Evolutionary conservation across 2,113 vertebrate species (phyloP).

Genomic region (Salminus brasiliensis): DNA sequence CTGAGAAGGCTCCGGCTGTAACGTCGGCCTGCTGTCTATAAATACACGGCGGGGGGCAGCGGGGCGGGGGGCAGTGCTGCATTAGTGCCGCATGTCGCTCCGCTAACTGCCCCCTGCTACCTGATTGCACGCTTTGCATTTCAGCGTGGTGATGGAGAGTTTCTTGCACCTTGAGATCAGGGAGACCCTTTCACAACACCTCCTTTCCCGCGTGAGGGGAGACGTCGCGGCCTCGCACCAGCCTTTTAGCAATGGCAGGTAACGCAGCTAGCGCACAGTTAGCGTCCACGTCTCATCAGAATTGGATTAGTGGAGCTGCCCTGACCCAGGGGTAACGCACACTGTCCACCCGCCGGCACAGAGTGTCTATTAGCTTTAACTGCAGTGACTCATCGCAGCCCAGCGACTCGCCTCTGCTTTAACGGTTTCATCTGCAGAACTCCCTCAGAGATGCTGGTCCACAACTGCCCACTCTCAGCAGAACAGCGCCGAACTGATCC

Average conservation of each 20-base stretch:
- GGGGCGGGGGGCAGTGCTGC: neutral
- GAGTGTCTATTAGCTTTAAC: too few species aligned
- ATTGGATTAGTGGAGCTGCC: too few species aligned
- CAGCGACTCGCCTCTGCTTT: too few species aligned
- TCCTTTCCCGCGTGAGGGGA: constrained; percentile 72
- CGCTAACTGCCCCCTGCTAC: constrained; percentile 65
- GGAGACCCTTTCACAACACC: constrained; percentile 73
- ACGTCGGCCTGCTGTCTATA: neutral
- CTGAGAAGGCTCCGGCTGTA: neutral
- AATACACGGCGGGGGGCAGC: neutral
- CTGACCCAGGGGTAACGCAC: too few species aligned
- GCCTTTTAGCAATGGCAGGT: too few species aligned
- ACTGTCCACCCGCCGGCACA: too few species aligned
- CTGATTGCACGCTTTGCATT: constrained; percentile 75
- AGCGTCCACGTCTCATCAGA: neutral
- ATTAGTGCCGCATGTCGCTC: constrained; percentile 66
- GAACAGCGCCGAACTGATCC: too few species aligned
- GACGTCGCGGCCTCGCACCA: constrained; percentile 1
- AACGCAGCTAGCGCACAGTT: neutral
- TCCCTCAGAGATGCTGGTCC: too few species aligned
- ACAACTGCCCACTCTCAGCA: too few species aligned
- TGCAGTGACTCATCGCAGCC: too few species aligned
- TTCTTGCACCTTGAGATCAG: constrained; percentile 73
- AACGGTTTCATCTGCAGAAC: too few species aligned
- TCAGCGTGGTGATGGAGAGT: constrained; percentile 68